These are phyloP conservation scores for Sebastes jordani DNA, from an alignment of 2,797 vertebrate genomes.

Conservation along the genomic window DNA sequence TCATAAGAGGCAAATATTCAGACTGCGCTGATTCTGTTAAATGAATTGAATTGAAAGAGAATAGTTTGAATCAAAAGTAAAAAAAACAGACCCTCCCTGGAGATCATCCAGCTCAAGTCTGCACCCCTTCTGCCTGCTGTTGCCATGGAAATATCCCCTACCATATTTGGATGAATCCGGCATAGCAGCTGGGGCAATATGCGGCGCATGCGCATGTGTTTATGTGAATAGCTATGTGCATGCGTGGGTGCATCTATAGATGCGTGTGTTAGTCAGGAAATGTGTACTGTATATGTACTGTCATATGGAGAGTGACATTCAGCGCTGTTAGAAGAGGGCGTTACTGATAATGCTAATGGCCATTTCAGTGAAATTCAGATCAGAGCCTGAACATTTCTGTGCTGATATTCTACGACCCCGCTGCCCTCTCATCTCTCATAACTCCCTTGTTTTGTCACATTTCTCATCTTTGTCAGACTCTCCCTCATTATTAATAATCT, in stretches of 20 bases:
- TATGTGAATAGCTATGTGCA: constrained; percentile 64
- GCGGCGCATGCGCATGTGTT: constrained; percentile 58
- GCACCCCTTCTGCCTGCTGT: constrained; percentile 74
- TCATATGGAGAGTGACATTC: background rate
- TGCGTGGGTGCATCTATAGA: constrained; percentile 47
- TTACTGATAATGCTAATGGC: constrained; percentile 1
- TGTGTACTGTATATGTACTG: constrained; percentile 2
- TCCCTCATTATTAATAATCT: background rate
- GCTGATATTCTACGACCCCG: background rate
- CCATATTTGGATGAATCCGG: constrained; percentile 74
- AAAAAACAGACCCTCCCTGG: constrained; percentile 56
- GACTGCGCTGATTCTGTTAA: constrained; percentile 12
- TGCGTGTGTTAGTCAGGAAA: constrained; percentile 17
- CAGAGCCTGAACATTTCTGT: background rate
- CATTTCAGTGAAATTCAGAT: background rate
- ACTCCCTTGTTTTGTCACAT: background rate
- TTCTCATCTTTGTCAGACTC: background rate
- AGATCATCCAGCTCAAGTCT: constrained; percentile 63
- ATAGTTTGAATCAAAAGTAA: constrained; percentile 66
- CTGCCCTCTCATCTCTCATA: background rate
- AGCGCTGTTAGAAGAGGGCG: background rate
- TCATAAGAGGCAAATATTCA: constrained; percentile 1
- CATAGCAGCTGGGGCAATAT: constrained; percentile 66
- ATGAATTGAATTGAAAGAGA: constrained; percentile 44
- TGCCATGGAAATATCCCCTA: constrained; percentile 78